Evolutionary conservation across 1,140 invertebrate species (phyloP), one percentile per base, ranked within the genome.

Genomic region (Drosophila pruinosa): DNA sequence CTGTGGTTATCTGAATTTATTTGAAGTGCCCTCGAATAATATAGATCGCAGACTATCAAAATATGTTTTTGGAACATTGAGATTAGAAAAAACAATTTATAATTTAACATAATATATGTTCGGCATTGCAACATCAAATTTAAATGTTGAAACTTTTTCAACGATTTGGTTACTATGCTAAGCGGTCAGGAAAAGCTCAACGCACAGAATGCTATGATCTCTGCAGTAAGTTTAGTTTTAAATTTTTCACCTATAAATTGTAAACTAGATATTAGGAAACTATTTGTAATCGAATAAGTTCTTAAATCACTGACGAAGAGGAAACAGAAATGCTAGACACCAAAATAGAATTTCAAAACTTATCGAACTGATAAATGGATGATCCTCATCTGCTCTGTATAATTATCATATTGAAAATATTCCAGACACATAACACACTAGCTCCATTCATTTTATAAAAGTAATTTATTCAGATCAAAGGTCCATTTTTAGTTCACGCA

Each of bases 401-500:
- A 12, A 47, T 4, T 5, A 24, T 6, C 1, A 10, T 14, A 12
- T 5, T n/a, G 1, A 54, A 7, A 36, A 24, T 12, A 54, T 2
- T 17, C 17, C 8, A 31, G 28, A 2, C n/a, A 15, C 31, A 36
- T 36, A 22, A 14, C 17, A 12, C 45, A 34, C 7, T n/a, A 34
- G 2, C 24, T 57, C n/a, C 6, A 15, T 58, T 45, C 2, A 50
- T 21, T 19, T 53, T 8, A 21, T 6, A 15, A n/a, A n/a, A n/a
- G n/a, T 10, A 36, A 2, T 69, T 69, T 45, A 69, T 65, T 58
- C 0, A 15, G 15, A 21, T 24, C 10, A 24, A 26, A n/a, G 5
- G 5, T 12, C 1, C 2, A 10, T 3, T 2, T 21, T 57, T 78
- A 86, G 38, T 86, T 48, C 48, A 69, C 65, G 75, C 88, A 90